Percentiles rank a stretch among this genome's conserved stretches.
These are phyloP conservation scores for Donacobius atricapilla DNA, from an alignment of 2,113 vertebrate genomes.

Conservation along the genomic window DNA sequence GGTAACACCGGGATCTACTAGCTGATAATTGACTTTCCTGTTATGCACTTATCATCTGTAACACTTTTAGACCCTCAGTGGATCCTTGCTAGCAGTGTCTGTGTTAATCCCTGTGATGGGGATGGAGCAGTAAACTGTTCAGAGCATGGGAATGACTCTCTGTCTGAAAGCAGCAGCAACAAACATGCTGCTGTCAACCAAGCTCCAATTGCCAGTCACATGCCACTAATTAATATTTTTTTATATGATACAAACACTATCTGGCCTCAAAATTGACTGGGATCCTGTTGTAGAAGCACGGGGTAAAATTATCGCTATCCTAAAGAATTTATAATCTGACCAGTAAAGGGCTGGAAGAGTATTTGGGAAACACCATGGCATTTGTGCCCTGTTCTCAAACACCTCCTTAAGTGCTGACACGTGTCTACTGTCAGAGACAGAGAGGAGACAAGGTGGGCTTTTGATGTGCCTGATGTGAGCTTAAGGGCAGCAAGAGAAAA, in stretches of 20 bases:
- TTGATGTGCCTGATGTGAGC: neutral
- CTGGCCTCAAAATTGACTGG: neutral
- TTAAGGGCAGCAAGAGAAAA: neutral
- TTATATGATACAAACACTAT: neutral
- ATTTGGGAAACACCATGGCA: neutral
- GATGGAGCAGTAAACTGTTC: neutral
- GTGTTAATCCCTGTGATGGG: neutral
- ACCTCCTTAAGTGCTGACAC: neutral
- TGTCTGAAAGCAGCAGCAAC: neutral
- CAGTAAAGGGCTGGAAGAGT: neutral
- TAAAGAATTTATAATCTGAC: neutral
- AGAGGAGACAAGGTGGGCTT: neutral
- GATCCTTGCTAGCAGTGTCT: neutral
- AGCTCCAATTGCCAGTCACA: neutral
- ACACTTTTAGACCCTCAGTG: neutral
- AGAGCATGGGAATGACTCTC: neutral
- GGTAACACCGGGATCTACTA: neutral
- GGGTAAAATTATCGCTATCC: neutral
- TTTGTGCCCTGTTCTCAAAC: neutral
- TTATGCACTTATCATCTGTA: conserved; percentile 42
- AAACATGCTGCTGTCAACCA: neutral
- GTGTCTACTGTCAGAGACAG: neutral
- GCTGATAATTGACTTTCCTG: conserved; percentile 40
- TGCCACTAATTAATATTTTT: neutral
- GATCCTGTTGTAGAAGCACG: neutral